A percentile compares a stretch with the other conserved stretches of the same genome.
Conservation (phyloP, 2,888 invertebrate species). For the Temnothorax unifasciatus region DNA sequence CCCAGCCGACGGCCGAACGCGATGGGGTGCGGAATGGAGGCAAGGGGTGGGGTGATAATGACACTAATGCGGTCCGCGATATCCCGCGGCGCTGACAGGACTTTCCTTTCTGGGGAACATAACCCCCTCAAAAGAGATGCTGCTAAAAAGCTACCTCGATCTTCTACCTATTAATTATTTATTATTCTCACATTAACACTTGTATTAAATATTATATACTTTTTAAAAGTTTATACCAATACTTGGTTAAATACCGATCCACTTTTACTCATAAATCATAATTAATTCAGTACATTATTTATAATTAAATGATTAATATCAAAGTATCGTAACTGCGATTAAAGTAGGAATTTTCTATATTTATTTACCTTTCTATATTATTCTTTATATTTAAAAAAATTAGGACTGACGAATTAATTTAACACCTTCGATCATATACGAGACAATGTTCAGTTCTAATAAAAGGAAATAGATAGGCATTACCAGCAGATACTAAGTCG, state of each 20-base stretch:
- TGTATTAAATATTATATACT: not conserved
- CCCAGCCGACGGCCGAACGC: not conserved
- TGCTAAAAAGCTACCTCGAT: not conserved
- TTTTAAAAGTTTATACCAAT: not conserved
- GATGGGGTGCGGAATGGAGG: not conserved
- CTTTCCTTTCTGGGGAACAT: conserved; percentile 9
- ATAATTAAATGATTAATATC: not conserved
- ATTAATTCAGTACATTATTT: not conserved
- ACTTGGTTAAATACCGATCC: not conserved
- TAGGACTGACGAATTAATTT: not conserved
- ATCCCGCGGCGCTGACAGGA: not conserved
- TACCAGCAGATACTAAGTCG: not conserved
- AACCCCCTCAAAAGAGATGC: not conserved
- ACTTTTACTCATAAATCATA: not conserved
- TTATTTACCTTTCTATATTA: not conserved
- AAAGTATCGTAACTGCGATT: no score
- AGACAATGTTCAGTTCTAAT: not conserved
- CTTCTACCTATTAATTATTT: not conserved
- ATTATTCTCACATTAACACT: not conserved
- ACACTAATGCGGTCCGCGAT: conserved; percentile 18
- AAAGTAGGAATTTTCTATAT: not conserved
- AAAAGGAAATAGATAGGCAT: conserved; percentile 5
- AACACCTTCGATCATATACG: not conserved
- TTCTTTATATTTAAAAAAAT: no score
- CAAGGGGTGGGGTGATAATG: not conserved